These are phyloP conservation scores for Bradypus variegatus DNA, from an alignment of 2,797 vertebrate species.

Conservation along the genomic window DNA sequence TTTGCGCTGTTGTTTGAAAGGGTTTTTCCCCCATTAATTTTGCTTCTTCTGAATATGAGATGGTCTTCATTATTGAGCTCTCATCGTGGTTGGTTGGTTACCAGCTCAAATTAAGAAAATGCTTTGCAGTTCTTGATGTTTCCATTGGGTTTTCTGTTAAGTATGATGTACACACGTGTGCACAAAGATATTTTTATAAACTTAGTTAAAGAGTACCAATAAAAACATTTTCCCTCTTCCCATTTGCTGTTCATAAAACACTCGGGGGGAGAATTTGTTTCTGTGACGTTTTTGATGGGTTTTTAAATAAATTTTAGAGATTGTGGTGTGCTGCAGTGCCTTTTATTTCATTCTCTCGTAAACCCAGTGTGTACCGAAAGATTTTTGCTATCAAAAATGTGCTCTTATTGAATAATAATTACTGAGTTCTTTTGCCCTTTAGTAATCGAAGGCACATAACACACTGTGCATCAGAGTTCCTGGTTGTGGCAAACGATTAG, in stretches of 20 bases:
- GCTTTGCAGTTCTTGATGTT: background rate
- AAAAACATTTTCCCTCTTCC: slow-evolving; percentile 31
- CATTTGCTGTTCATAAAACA: slow-evolving; percentile 37
- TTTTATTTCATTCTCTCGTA: slow-evolving; percentile 12
- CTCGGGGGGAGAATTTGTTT: slow-evolving; percentile 42
- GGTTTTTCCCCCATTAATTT: background rate
- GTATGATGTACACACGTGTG: background rate
- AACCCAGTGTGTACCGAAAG: background rate
- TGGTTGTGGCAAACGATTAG: rapidly evolving
- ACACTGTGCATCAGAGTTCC: no score
- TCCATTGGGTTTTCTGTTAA: slow-evolving; percentile 16
- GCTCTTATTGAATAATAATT: slow-evolving; percentile 1
- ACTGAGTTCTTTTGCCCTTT: background rate
- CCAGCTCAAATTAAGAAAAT: background rate
- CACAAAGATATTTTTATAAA: background rate
- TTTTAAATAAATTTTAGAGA: slow-evolving; percentile 45
- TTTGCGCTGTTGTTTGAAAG: background rate
- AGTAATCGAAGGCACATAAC: background rate
- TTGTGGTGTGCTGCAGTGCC: background rate
- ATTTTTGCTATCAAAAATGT: background rate
- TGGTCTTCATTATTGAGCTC: background rate
- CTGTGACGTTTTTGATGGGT: slow-evolving; percentile 37
- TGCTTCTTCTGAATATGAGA: background rate
- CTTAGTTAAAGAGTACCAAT: slow-evolving; percentile 29
- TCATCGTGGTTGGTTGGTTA: background rate